Base-by-base conservation (phyloP, 1,140 invertebrate genomes). In the Drosophila takahashii region DNA sequence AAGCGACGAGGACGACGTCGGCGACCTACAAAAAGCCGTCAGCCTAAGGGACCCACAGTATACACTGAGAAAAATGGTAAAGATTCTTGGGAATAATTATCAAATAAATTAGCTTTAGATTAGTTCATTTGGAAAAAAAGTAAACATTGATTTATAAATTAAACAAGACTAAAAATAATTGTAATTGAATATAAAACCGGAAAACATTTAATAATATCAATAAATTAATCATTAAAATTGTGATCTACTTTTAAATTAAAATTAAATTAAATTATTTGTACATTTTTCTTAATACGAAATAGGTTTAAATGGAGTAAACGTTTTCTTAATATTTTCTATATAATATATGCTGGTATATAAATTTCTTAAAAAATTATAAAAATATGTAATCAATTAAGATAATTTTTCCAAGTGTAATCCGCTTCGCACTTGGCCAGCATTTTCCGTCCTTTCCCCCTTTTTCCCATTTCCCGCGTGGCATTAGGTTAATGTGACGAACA, bases 401-500 rank as follows among this genome's bases (percentile, higher is more conserved):
- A 13, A 27, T 16, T 37, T 22, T 22, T 29, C 22, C 4, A 0
- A 15, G 41, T 34, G 34, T 37, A 51, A 36, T 50, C 13, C 22
- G 39, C n/a, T 57, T 37, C 18, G 41, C 71, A 69, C 37, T 37
- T 32, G 50, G 53, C 32, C 41, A 26, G 44, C 71, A n/a, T 18
- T 37, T 26, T 18, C 52, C 37, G 26, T n/a, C 26, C 27, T 50
- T 50, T 32, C 32, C 22, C 44, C 13, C 26, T 37, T 42, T 50
- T 27, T 15, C 51, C 48, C 62, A 37, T 32, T 37, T 18, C 36
- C 56, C 62, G 39, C n/a, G 54, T 16, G 77, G 58, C 67, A 77
- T 60, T 66, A 73, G 79, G 83, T 87, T 87, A 87, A 87, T 83
- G 83, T 83, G 83, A 87, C 83, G 81, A 76, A 51, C 79, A 56